Conservation (phyloP, 2,113 vertebrate genomes). For the Erythrolamprus reginae region DNA sequence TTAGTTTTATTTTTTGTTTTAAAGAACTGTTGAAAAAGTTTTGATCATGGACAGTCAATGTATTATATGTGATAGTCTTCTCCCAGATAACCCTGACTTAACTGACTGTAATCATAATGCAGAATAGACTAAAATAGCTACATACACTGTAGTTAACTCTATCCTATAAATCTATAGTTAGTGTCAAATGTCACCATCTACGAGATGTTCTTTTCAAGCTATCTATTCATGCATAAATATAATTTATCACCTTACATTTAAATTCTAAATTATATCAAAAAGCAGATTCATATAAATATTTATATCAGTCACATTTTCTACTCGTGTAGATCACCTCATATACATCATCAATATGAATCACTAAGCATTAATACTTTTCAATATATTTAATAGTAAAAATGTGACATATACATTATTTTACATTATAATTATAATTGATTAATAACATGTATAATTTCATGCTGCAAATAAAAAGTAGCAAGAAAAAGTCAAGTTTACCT, state of each 20-base stretch:
- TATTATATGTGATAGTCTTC: not conserved
- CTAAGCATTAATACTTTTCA: constrained; percentile 24
- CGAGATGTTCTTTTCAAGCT: not conserved
- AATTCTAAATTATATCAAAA: constrained; percentile 7
- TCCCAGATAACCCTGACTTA: not conserved
- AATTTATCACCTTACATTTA: constrained; percentile 16
- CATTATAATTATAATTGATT: constrained; percentile 15
- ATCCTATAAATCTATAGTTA: not conserved
- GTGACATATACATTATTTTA: constrained; percentile 10
- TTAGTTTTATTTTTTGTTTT: not conserved
- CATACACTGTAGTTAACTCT: not conserved
- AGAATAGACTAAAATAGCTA: not conserved
- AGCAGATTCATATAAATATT: constrained; percentile 19
- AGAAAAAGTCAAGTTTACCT: not conserved
- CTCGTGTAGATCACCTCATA: not conserved
- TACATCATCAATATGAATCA: constrained; percentile 11
- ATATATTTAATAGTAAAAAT: constrained; percentile 1
- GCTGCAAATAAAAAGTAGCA: not conserved
- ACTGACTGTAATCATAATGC: not conserved
- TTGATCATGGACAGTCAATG: not conserved
- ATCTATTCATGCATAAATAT: constrained; percentile 15
- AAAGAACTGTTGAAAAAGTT: not conserved
- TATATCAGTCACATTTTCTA: constrained; percentile 15
- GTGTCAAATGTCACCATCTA: not conserved
- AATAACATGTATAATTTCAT: not conserved